Evolutionary conservation across 1,140 invertebrate species (phyloP).

Genomic region (Neodiprion virginianus): DNA sequence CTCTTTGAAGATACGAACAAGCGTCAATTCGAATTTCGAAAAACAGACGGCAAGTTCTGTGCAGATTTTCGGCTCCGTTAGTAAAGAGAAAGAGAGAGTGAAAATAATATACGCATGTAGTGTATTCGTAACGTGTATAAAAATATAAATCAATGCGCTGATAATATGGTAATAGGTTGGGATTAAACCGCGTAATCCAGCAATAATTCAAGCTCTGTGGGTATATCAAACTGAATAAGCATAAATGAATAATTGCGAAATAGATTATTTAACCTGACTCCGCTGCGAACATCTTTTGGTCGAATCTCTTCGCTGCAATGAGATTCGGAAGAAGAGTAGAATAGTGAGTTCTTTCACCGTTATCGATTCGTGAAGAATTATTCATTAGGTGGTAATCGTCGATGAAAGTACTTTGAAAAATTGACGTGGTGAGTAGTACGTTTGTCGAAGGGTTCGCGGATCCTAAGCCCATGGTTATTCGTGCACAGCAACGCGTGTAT

Average conservation of each 20-base stretch:
- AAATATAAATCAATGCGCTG: slow-evolving; percentile 26
- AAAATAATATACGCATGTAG: neutral
- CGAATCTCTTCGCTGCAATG: neutral
- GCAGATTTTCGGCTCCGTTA: neutral
- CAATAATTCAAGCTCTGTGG: slow-evolving; percentile 60
- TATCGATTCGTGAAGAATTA: neutral
- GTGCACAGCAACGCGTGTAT: neutral
- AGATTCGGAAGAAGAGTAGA: neutral
- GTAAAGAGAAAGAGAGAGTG: slow-evolving; percentile 22
- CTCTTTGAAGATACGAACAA: too few species aligned
- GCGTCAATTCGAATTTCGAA: too few species aligned
- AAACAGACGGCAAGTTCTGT: too few species aligned
- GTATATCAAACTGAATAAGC: slow-evolving; percentile 60
- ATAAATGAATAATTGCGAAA: slow-evolving; percentile 61
- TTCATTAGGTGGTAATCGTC: too few species aligned
- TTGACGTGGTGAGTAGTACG: neutral
- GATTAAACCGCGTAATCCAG: slow-evolving; percentile 59
- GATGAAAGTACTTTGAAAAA: too few species aligned
- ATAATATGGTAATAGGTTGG: slow-evolving; percentile 60
- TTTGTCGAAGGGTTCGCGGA: neutral
- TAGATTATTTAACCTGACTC: slow-evolving; percentile 56
- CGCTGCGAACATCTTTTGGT: slow-evolving; percentile 33
- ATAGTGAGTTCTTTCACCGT: neutral
- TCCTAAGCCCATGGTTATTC: neutral
- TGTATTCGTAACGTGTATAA: neutral